These are phyloP conservation scores for Solenodon paradoxus DNA, from an alignment of 2,113 vertebrate genomes.

Conservation along the genomic window DNA sequence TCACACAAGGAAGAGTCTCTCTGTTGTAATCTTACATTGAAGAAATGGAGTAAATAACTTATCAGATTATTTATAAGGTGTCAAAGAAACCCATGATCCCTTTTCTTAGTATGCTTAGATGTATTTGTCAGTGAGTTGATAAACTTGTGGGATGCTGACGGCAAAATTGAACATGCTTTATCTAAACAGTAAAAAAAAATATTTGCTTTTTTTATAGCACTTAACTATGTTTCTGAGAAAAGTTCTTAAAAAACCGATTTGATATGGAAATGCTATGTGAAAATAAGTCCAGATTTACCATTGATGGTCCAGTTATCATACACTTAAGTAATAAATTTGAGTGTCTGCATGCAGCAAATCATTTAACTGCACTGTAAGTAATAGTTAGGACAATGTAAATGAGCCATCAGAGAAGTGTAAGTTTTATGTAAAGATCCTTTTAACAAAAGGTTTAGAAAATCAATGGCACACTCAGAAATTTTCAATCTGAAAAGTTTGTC, in stretches of 20 bases:
- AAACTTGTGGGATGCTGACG: background rate
- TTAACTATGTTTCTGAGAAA: background rate
- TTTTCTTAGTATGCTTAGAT: background rate
- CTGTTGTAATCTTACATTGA: background rate
- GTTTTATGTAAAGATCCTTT: background rate
- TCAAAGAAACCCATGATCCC: background rate
- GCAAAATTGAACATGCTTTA: too few relatives aligned
- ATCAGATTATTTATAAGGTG: background rate
- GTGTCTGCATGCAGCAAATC: background rate
- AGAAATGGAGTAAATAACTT: background rate
- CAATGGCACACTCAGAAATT: background rate
- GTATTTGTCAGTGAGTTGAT: background rate
- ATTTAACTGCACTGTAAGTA: background rate
- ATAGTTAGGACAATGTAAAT: background rate
- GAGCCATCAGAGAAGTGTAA: background rate
- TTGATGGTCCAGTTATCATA: background rate
- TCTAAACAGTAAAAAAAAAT: too few relatives aligned
- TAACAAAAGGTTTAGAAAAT: background rate
- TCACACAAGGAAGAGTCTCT: background rate
- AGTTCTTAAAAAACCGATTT: background rate
- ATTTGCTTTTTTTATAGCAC: too few relatives aligned
- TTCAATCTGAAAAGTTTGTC: background rate
- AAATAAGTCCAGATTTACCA: background rate
- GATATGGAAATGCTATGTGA: background rate
- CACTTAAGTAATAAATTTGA: background rate